phyloP scores from a whole-genome alignment of 2,797 vertebrate species.

The Syndactyla subalaris region DNA sequence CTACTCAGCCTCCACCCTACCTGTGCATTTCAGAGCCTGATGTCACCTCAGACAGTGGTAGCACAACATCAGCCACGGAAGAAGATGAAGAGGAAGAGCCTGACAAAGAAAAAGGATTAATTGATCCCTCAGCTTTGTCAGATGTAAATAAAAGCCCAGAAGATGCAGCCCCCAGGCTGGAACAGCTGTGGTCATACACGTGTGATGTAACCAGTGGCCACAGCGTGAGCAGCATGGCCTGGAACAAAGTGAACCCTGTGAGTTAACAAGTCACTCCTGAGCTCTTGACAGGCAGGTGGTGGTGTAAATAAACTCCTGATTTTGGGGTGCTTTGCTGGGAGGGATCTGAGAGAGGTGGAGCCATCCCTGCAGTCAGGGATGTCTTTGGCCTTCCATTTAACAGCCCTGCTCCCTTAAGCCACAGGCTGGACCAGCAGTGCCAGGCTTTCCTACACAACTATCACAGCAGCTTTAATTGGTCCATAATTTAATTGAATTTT shows the following conservation, averaged over 20 bases:
- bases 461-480: not conserved
- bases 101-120: not conserved
- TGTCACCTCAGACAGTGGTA: not conserved
- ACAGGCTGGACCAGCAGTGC: not conserved
- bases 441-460: not conserved
- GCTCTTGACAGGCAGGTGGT: not conserved
- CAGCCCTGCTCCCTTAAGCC: not conserved
- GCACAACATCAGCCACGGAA: accelerated
- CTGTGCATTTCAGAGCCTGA: constrained; percentile 63
- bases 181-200: constrained; percentile 84
- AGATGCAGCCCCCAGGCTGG: constrained; percentile 71
- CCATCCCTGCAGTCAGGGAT: not conserved
- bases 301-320: not conserved
- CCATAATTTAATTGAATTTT: not conserved
- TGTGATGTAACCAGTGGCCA: constrained; percentile 82
- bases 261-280: constrained; percentile 12
- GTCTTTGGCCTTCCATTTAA: not conserved
- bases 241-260: constrained; percentile 89
- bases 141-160: not conserved
- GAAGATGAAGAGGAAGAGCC: not conserved
- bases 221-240: constrained; percentile 86
- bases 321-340: not conserved
- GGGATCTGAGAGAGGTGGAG: not conserved
- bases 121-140: not conserved
- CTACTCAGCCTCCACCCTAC: not conserved